These are phyloP conservation scores for Harpalus rubripes DNA, from an alignment of 2,888 invertebrate species.

Conservation along the genomic window DNA sequence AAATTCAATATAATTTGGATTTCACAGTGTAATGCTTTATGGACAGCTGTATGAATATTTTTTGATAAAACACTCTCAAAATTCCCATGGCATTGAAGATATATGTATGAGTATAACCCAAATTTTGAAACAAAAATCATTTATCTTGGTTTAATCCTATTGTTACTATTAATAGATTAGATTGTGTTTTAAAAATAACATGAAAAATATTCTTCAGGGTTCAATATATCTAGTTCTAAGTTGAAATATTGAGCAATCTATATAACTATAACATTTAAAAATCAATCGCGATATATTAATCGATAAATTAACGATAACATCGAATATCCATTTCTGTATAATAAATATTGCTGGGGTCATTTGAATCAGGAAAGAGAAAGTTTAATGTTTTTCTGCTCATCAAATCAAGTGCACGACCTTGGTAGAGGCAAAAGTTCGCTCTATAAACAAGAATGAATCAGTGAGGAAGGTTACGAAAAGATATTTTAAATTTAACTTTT, in stretches of 20 bases:
- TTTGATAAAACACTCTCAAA: not conserved
- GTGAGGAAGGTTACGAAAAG: slow-evolving; percentile 19
- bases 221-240: slow-evolving; percentile 1
- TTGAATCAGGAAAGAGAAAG: slow-evolving; percentile 55
- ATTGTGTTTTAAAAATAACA: slow-evolving; percentile 25
- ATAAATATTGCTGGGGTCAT: slow-evolving; percentile 28
- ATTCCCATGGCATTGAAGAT: not conserved
- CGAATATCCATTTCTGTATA: slow-evolving; percentile 34
- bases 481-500: not conserved
- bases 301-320: slow-evolving; percentile 38
- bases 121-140: not conserved
- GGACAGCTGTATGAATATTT: too few relatives aligned
- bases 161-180: slow-evolving; percentile 32
- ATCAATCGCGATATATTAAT: slow-evolving; percentile 31
- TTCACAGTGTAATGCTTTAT: too few relatives aligned
- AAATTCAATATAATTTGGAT: too few relatives aligned
- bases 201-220: slow-evolving; percentile 2
- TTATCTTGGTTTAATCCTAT: slow-evolving; percentile 3
- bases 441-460: too few relatives aligned
- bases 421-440: not conserved
- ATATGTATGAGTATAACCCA: not conserved
- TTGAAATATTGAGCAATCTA: slow-evolving; percentile 13
- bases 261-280: slow-evolving; percentile 21
- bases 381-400: slow-evolving; percentile 55
- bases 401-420: slow-evolving; percentile 60